These are phyloP conservation scores for Eclectus roratus DNA, from an alignment of 2,113 vertebrate species.

Conservation along the genomic window DNA sequence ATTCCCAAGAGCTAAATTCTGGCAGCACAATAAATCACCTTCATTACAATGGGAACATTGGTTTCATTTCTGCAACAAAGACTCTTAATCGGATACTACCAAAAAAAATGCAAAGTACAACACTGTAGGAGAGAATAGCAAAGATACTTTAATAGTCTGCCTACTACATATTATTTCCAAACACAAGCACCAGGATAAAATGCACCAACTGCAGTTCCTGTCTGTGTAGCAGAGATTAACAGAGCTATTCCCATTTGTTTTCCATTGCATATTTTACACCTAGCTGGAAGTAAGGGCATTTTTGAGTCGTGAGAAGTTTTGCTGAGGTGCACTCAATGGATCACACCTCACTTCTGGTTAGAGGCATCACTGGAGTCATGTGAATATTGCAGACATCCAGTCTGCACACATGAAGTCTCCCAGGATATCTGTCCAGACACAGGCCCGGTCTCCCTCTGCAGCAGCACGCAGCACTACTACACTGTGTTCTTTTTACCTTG, in stretches of 20 bases:
- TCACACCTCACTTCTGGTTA: background rate
- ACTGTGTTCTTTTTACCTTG: background rate
- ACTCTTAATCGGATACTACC: background rate
- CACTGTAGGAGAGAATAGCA: background rate
- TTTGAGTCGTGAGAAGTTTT: background rate
- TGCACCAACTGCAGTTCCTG: background rate
- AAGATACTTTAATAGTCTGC: background rate
- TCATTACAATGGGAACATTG: background rate
- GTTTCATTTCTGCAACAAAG: background rate
- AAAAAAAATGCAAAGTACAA: background rate
- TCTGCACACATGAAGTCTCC: background rate
- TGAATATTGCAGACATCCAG: background rate
- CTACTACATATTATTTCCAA: background rate
- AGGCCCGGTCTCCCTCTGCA: background rate
- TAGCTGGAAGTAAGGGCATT: background rate
- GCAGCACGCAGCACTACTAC: background rate
- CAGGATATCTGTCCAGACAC: background rate
- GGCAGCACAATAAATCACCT: background rate
- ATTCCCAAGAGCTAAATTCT: background rate
- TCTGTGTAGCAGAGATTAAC: background rate
- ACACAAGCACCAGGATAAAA: background rate
- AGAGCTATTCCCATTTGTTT: slow-evolving; percentile 6
- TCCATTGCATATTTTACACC: background rate
- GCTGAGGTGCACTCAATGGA: background rate
- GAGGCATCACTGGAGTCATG: background rate